Percentiles rank a stretch among this genome's conserved stretches.
phyloP scores from a whole-genome alignment of 2,113 vertebrate genomes.

The Orthonyx spaldingii region DNA sequence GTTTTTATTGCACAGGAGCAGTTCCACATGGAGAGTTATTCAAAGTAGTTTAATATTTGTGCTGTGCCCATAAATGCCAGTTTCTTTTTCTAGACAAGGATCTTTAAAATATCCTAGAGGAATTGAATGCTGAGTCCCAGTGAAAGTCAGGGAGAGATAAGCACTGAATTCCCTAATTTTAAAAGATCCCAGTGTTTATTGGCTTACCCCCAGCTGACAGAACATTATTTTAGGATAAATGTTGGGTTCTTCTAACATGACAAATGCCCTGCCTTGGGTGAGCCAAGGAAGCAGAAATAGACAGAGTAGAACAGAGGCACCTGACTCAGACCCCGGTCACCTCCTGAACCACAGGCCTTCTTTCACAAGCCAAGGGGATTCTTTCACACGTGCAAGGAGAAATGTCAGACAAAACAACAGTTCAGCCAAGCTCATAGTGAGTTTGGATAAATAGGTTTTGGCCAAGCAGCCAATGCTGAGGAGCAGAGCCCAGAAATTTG shows the following conservation, averaged over 20 bases:
- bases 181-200: not conserved
- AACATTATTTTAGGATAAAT: not conserved
- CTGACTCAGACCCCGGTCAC: not conserved
- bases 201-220: not conserved
- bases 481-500: not conserved
- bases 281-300: not conserved
- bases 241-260: not conserved
- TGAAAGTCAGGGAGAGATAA: not conserved
- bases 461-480: not conserved
- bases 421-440: not conserved
- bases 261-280: not conserved
- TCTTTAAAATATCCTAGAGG: not conserved
- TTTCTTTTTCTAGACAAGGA: not conserved
- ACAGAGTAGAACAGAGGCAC: fast-evolving
- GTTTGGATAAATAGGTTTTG: not conserved
- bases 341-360: not conserved
- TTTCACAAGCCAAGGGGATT: not conserved
- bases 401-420: not conserved
- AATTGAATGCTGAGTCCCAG: not conserved
- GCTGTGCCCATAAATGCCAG: not conserved
- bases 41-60: conserved; percentile 2
- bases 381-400: not conserved
- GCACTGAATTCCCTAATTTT: not conserved
- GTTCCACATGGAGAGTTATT: conserved; percentile 5
- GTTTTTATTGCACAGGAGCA: conserved; percentile 6